A percentile compares a stretch with the other conserved stretches of the same genome.
Evolutionary conservation across 2,888 invertebrate species (phyloP).

Genomic region (Caenorhabditis afra): DNA sequence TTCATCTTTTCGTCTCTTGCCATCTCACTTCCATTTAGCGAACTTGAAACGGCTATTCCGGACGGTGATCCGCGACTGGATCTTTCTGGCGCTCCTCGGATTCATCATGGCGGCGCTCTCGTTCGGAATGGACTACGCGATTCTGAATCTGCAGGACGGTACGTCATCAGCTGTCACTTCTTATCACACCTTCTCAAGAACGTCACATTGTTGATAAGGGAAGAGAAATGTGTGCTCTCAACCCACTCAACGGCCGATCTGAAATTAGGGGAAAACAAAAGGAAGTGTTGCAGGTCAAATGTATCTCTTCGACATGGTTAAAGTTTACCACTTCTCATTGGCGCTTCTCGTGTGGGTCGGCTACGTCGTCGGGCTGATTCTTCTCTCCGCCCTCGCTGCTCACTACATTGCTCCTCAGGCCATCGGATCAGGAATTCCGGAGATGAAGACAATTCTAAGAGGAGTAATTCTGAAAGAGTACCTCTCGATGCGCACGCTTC

Average conservation of each 20-base stretch:
- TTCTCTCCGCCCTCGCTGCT: constrained; percentile 85
- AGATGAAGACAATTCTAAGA: constrained; percentile 89
- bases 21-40: constrained; percentile 17
- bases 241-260: constrained; percentile 5
- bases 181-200: constrained; percentile 26
- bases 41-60: constrained; percentile 37
- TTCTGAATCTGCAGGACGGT: constrained; percentile 73
- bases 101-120: constrained; percentile 81
- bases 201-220: constrained; percentile 48
- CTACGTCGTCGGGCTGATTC: constrained; percentile 71
- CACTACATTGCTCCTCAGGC: constrained; percentile 97
- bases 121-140: constrained; percentile 74
- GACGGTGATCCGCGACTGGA: constrained; percentile 81
- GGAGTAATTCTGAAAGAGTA: constrained; percentile 98
- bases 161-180: constrained; percentile 31
- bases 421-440: constrained; percentile 84
- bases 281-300: constrained; percentile 61
- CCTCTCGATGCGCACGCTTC: constrained; percentile 92
- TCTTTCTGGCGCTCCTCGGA: constrained; percentile 82
- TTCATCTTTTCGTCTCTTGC: too few species aligned
- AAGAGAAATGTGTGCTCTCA: background rate
- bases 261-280: background rate
- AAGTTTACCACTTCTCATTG: constrained; percentile 26
- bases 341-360: constrained; percentile 69
- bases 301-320: constrained; percentile 48